Percentiles rank a stretch among this genome's conserved stretches.
Conservation (phyloP, 2,113 vertebrate species). For the Phalacrocorax pelagicus region DNA sequence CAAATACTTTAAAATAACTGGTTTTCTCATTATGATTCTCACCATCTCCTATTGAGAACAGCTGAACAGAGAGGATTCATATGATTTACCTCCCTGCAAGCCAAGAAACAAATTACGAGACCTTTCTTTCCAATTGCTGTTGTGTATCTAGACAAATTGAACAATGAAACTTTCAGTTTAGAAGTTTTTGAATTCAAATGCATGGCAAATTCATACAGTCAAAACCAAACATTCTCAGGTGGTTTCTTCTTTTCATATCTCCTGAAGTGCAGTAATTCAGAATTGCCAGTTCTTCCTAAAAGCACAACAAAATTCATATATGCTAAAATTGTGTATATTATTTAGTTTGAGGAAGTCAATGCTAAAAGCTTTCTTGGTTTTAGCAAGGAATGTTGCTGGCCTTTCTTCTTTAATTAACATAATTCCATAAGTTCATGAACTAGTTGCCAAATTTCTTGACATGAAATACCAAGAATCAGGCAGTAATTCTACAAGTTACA, state of each 20-base stretch:
- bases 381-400: neutral
- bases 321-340: neutral
- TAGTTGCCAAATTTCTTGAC: neutral
- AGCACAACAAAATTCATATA: neutral
- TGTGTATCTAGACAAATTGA: neutral
- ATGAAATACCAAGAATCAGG: neutral
- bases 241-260: neutral
- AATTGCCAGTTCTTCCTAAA: neutral
- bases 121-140: conserved; percentile 14
- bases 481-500: neutral
- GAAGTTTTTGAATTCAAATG: neutral
- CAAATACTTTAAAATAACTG: neutral
- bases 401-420: neutral
- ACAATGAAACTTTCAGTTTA: neutral
- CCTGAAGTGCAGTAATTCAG: neutral
- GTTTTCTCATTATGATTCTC: neutral
- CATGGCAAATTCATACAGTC: neutral
- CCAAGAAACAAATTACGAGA: neutral
- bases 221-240: neutral
- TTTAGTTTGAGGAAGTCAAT: neutral
- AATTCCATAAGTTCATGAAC: neutral
- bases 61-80: neutral
- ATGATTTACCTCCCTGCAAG: neutral
- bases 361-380: neutral
- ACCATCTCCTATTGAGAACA: neutral